These are phyloP conservation scores for Sciurus vulgaris DNA, from an alignment of 2,797 vertebrate genomes.

Conservation along the genomic window DNA sequence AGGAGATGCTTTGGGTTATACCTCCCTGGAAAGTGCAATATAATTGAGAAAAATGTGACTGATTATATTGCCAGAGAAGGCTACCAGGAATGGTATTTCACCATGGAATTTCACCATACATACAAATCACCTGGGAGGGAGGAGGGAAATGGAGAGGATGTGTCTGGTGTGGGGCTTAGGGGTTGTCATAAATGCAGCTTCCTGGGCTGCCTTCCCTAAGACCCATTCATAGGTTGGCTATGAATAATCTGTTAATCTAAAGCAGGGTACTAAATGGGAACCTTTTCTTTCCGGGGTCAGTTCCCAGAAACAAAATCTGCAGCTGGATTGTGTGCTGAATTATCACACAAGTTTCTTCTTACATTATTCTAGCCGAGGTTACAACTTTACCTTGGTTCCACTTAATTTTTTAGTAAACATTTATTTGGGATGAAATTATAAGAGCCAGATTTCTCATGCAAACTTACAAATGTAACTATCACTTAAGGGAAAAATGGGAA, in stretches of 20 bases:
- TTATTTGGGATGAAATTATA: conserved; percentile 5
- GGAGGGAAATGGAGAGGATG: neutral
- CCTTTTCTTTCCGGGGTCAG: neutral
- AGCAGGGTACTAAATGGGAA: neutral
- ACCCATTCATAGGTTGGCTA: neutral
- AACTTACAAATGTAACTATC: neutral
- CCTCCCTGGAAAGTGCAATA: neutral
- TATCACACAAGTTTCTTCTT: neutral
- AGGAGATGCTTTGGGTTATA: neutral
- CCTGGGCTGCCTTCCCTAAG: neutral
- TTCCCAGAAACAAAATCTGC: neutral
- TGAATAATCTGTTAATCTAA: neutral
- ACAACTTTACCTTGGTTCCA: neutral
- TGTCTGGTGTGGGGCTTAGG: neutral
- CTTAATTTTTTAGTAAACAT: neutral
- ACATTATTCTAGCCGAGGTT: neutral
- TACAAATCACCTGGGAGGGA: neutral
- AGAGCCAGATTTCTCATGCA: neutral
- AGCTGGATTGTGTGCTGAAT: neutral
- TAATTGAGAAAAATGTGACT: neutral
- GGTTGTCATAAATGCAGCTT: neutral
- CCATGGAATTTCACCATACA: neutral
- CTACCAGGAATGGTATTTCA: neutral
- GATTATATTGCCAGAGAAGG: neutral
- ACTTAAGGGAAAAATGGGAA: neutral